phyloP scores from a whole-genome alignment of 1,140 invertebrate genomes.

The Nasonia vitripennis region DNA sequence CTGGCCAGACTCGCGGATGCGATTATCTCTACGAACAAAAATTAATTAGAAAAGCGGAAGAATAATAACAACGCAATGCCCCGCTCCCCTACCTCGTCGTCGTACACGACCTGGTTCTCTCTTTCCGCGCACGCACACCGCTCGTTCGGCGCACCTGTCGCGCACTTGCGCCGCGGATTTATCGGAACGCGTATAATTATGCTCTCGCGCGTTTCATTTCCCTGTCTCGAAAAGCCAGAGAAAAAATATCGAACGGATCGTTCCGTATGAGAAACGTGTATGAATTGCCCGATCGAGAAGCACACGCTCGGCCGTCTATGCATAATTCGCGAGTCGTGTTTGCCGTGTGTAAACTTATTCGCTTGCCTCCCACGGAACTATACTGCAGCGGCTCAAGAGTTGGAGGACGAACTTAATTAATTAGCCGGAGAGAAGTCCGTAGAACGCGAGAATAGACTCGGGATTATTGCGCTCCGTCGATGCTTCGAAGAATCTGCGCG shows the following conservation, averaged over 20 bases:
- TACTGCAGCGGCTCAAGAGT: no score
- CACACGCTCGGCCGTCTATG: background rate
- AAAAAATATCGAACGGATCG: background rate
- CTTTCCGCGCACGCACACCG: background rate
- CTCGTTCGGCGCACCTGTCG: background rate
- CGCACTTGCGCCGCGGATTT: background rate
- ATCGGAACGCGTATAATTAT: background rate
- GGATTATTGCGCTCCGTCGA: no score
- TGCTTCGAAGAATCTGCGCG: no score
- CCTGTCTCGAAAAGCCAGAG: no score
- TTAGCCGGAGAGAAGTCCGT: background rate
- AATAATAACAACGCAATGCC: no score
- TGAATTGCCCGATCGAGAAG: background rate
- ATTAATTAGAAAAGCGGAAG: no score
- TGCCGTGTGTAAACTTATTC: background rate
- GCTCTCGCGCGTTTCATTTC: no score
- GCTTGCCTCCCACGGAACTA: background rate
- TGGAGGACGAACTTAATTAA: conserved; percentile 1
- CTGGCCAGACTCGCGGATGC: background rate
- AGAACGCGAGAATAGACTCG: no score
- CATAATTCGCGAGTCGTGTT: no score
- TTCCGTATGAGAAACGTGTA: no score
- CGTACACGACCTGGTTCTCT: background rate
- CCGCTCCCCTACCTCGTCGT: no score
- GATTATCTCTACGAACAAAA: no score